Evolutionary conservation across 2,888 invertebrate species (phyloP).

Genomic region (Chloromyia formosa): DNA sequence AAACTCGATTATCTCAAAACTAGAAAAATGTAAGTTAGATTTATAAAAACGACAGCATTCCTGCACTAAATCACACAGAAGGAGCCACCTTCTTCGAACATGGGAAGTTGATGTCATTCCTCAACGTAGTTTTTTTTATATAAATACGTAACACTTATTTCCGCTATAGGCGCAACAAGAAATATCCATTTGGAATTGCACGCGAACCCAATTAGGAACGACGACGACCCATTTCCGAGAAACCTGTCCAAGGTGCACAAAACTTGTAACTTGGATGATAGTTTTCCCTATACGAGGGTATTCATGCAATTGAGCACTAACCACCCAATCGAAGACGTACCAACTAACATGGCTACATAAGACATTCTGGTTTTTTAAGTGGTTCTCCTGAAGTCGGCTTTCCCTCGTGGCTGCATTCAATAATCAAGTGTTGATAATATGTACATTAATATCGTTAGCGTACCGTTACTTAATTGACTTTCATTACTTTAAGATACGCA

Average conservation of each 20-base stretch:
- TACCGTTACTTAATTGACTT: constrained; percentile 35
- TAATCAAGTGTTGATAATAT: constrained; percentile 28
- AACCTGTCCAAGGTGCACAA: constrained; percentile 25
- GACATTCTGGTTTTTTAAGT: constrained; percentile 12
- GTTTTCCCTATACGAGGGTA: not conserved
- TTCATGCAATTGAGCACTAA: not conserved
- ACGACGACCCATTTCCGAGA: constrained; percentile 29
- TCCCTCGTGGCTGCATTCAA: constrained; percentile 33
- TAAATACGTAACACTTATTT: too few relatives aligned
- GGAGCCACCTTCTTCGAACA: too few relatives aligned
- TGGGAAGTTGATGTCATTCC: too few relatives aligned
- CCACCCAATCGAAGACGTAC: too few relatives aligned
- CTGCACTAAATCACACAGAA: too few relatives aligned
- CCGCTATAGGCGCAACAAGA: too few relatives aligned
- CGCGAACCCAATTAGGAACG: constrained; percentile 3
- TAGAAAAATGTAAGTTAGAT: too few relatives aligned
- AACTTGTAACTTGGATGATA: not conserved
- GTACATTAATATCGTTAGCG: constrained; percentile 35
- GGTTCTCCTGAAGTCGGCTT: constrained; percentile 6
- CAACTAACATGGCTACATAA: not conserved
- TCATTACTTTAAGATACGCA: not conserved
- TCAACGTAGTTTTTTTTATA: too few relatives aligned
- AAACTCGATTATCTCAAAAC: too few relatives aligned
- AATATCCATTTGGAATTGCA: not conserved
- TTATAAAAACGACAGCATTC: too few relatives aligned